These are phyloP conservation scores for Ranitomeya imitator DNA, from an alignment of 2,113 vertebrate species.

Conservation along the genomic window DNA sequence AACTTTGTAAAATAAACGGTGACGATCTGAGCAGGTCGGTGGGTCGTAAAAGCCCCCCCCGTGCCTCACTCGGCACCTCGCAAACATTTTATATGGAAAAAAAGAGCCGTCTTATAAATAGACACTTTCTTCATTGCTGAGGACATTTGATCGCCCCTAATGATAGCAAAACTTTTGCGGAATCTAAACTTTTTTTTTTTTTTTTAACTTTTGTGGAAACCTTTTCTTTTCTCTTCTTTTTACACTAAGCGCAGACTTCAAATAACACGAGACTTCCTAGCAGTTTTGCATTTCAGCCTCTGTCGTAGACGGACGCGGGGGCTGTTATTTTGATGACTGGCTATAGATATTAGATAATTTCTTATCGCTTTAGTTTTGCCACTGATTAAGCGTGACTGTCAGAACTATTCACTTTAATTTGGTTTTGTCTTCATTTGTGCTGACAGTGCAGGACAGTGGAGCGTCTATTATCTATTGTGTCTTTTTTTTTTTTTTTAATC, in stretches of 20 bases:
- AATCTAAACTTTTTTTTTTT: background rate
- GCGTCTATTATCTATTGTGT: background rate
- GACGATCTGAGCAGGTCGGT: conserved; percentile 13
- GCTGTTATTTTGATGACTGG: background rate
- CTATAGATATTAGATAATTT: background rate
- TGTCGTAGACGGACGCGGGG: background rate
- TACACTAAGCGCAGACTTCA: background rate
- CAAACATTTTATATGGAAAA: conserved; percentile 58
- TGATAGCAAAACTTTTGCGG: conserved; percentile 27
- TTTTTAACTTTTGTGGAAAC: conserved; percentile 17
- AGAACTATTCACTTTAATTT: background rate
- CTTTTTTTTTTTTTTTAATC: background rate
- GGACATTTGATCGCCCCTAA: conserved; percentile 47
- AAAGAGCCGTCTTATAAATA: conserved; percentile 49
- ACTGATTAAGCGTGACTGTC: background rate
- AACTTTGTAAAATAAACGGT: conserved; percentile 39
- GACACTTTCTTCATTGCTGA: conserved; percentile 26
- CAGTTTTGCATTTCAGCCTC: background rate
- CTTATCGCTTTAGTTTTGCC: background rate
- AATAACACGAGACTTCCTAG: conserved; percentile 23
- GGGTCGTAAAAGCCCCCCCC: conserved; percentile 30
- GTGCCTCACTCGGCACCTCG: conserved; percentile 49
- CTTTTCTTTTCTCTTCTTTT: background rate
- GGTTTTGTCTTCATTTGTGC: background rate
- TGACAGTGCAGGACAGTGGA: background rate